A percentile compares a stretch with the other conserved stretches of the same genome.
Conservation (phyloP, 1,140 invertebrate genomes). For the Tetramorium simillimum region DNA sequence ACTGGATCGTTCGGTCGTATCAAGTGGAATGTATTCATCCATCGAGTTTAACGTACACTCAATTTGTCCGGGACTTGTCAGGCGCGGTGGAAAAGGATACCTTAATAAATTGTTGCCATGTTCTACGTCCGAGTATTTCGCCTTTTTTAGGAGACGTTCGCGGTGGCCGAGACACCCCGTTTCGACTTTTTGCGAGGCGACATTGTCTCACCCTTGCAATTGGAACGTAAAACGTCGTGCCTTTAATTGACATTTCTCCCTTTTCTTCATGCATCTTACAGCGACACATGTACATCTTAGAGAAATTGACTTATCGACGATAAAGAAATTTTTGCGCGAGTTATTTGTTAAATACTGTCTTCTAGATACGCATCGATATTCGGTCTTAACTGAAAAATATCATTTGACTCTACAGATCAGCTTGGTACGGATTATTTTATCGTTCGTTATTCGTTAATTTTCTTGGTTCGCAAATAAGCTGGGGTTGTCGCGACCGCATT, state of each 20-base stretch:
- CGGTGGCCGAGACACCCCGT: constrained; percentile 49
- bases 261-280: background rate
- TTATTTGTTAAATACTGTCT: background rate
- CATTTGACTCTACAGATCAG: background rate
- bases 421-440: background rate
- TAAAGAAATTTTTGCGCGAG: background rate
- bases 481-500: background rate
- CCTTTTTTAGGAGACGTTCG: constrained; percentile 57
- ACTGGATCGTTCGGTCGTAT: constrained; percentile 66
- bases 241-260: background rate
- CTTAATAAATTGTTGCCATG: constrained; percentile 76
- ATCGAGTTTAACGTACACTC: constrained; percentile 75
- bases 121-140: constrained; percentile 52
- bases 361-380: background rate
- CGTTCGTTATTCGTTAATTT: background rate
- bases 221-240: background rate
- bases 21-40: constrained; percentile 72
- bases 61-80: constrained; percentile 74
- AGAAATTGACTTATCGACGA: background rate
- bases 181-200: constrained; percentile 65
- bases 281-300: background rate
- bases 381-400: background rate
- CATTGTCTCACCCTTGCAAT: constrained; percentile 60
- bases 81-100: constrained; percentile 70
- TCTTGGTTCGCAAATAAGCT: background rate